Evolutionary conservation across 2,888 invertebrate species (phyloP), one percentile per base, ranked within the genome.

Genomic region (Dynastes grantii): DNA sequence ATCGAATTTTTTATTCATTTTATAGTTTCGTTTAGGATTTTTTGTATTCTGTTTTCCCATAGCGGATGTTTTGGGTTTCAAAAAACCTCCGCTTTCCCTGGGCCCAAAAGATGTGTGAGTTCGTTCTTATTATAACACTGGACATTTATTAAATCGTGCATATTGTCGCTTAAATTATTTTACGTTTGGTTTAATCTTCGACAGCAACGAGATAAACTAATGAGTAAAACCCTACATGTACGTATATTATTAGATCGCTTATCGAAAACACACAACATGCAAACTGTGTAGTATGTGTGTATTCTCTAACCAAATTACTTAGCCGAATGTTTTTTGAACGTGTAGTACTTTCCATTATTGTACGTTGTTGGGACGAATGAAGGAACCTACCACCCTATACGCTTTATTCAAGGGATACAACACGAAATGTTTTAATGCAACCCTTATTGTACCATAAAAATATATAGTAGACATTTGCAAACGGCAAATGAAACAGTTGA

Each of bases 51-150:
- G 32, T 65, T 9, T 77, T 68, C 61, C 55, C 70, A 49, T 68
- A 40, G 61, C 45, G 70, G 79, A 79, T 77, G 73, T 79, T 79
- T 79, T 75, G n/a, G n/a, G n/a, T n/a, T n/a, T n/a, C n/a, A n/a
- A n/a, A n/a, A n/a, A n/a, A n/a, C n/a, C n/a, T n/a, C n/a, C n/a
- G n/a, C n/a, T n/a, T n/a, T n/a, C n/a, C n/a, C n/a, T n/a, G n/a
- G n/a, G n/a, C n/a, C n/a, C n/a, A n/a, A n/a, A n/a, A n/a, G 77
- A 77, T 76, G 79, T 80, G 81, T 82, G 82, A 83, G 82, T 81
- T 67, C 79, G 80, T 81, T 83, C 81, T 80, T 78, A 79, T 81
- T 80, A 80, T 76, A 78, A 78, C 71, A 53, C 61, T 32, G 40
- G 53, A 73, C 58, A n/a, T 73, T 58, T 58, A 29, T 40, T 29